phyloP scores from a whole-genome alignment of 2,113 vertebrate species.

The Chaenocephalus aceratus region DNA sequence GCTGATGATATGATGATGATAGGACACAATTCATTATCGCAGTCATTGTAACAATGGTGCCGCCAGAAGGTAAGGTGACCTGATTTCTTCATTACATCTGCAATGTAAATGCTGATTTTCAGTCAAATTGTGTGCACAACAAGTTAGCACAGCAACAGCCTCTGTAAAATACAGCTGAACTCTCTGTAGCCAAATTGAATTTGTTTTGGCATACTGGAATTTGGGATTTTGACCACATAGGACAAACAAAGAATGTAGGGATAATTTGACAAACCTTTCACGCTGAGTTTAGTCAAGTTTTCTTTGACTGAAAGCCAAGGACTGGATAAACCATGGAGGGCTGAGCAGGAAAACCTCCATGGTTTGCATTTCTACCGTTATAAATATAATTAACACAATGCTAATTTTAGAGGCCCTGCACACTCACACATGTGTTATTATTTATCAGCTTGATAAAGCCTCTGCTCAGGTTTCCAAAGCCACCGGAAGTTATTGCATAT shows the following conservation, averaged over 20 bases:
- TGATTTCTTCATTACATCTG: constrained; percentile 40
- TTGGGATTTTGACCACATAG: constrained; percentile 35
- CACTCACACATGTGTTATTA: neutral
- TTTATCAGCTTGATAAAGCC: neutral
- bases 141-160: neutral
- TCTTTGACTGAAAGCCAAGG: neutral
- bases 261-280: constrained; percentile 52
- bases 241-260: constrained; percentile 9
- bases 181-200: constrained; percentile 33
- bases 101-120: constrained; percentile 30
- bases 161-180: constrained; percentile 1
- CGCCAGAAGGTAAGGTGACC: constrained; percentile 44
- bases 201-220: constrained; percentile 9
- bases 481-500: no score
- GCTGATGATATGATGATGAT: constrained; percentile 30
- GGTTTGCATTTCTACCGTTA: neutral
- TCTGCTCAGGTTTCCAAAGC: neutral
- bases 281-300: constrained; percentile 19
- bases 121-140: constrained; percentile 19
- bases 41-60: constrained; percentile 17
- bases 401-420: neutral
- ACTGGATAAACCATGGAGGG: no score
- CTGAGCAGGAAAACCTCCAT: neutral
- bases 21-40: neutral
- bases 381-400: neutral